Base-by-base conservation (phyloP, 2,797 vertebrate genomes). In the Mus minutoides region DNA sequence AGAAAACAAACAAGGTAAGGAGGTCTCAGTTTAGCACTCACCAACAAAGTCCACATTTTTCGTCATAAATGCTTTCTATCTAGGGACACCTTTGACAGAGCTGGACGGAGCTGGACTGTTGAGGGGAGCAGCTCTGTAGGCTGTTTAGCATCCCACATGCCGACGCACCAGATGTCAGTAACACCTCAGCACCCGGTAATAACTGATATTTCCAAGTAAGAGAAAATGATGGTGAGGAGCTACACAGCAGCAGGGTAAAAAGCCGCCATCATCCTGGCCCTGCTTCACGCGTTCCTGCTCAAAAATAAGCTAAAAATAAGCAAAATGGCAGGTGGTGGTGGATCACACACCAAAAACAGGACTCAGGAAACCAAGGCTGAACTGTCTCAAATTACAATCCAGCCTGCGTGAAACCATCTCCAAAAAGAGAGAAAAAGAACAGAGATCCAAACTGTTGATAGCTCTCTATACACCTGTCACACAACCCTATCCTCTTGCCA, bases 101-200 rank as follows among this genome's bases (percentile, higher is more conserved):
- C n/a, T 73, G 3, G 31, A 29, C 67, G 3, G 31, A 29, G 22
- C 71, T 13, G 40, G 16, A 29, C 4, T 64, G 26, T 16, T 24
- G 37, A 46, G 4, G 4, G 62, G 58, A 22, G 31, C 9, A 8
- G 31, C n/a, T 58, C 3, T 24, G 0, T 0, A 1, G 60, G 31
- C 49, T 80, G 19, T 13, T 64, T 21, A 78, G 56, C 37, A 64
- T 29, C 75, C 52, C 78, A 79, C 37, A 52, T 10, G 52, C 94
- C 67, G 10, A 37, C 43, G 10, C 2, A 58, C 24, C 29, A 60
- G 40, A 87, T 29, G n/a, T 46, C 64, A 73, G 34, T 0, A 26
- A 34, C n/a, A 46, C 22, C 67, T 31, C 54, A 49, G 49, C 12
- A 73, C 76, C 90, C 19, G 19, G 13, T 26, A 43, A 11, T 26